Evolutionary conservation across 1,140 invertebrate species (phyloP).

Genomic region (Achatina immaculata): DNA sequence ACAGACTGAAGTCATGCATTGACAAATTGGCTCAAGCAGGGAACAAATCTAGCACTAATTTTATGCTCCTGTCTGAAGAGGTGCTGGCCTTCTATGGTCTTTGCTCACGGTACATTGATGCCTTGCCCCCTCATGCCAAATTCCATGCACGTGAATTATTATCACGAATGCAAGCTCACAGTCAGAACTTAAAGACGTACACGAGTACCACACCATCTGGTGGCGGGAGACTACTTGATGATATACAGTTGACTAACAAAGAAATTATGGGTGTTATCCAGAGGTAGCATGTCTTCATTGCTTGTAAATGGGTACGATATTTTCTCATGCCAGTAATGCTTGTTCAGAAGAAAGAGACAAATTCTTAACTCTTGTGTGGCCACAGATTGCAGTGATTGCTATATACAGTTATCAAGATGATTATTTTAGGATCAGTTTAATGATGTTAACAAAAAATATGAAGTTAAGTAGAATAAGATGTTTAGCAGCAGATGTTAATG

Average conservation of each 20-base stretch:
- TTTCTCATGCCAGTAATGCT: not conserved
- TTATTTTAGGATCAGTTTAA: no score
- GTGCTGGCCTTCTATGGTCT: conserved; percentile 64
- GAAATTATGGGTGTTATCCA: conserved; percentile 86
- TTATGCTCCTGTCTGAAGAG: conserved; percentile 68
- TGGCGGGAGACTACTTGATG: conserved; percentile 75
- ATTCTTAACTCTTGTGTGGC: no score
- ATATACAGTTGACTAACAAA: conserved; percentile 84
- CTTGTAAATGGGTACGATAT: no score
- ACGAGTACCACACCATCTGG: conserved; percentile 74
- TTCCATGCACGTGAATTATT: conserved; percentile 91
- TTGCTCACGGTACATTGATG: conserved; percentile 67
- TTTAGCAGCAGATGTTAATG: no score
- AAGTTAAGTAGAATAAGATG: no score
- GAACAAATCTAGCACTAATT: conserved; percentile 65
- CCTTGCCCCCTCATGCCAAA: conserved; percentile 84
- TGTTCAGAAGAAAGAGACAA: no score
- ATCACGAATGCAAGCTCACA: conserved; percentile 83
- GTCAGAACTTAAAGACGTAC: conserved; percentile 79
- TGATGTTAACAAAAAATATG: no score
- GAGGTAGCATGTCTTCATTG: conserved; percentile 73
- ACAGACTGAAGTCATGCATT: conserved; percentile 55
- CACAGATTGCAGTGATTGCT: no score
- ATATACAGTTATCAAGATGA: no score
- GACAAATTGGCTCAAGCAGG: conserved; percentile 57